Evolutionary conservation across 2,113 vertebrate genomes (phyloP).

Genomic region (Lathamus discolor): DNA sequence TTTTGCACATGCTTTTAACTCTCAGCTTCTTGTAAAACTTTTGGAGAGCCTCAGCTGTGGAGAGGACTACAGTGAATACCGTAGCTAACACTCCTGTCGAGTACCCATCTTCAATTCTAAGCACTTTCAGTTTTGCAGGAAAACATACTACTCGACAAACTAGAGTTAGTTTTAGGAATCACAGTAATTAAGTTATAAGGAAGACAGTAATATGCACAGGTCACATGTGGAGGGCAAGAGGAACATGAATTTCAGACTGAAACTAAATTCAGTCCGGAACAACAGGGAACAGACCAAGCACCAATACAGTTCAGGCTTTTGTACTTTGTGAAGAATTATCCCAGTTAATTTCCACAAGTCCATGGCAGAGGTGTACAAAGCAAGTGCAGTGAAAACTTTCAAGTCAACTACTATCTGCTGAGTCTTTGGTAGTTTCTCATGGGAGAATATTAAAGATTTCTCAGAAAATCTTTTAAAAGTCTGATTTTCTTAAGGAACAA

Average conservation of each 20-base stretch:
- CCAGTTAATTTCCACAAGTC: not conserved
- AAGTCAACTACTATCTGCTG: not conserved
- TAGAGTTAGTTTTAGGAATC: not conserved
- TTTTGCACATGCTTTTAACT: not conserved
- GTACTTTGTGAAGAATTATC: not conserved
- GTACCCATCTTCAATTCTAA: not conserved
- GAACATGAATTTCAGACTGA: not conserved
- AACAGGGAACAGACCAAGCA: not conserved
- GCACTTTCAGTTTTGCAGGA: not conserved
- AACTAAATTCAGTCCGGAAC: not conserved
- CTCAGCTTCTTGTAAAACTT: not conserved
- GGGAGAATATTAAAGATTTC: not conserved
- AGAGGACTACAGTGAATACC: not conserved
- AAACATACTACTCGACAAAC: not conserved
- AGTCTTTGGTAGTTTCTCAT: not conserved
- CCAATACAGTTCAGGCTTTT: not conserved
- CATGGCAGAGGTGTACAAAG: not conserved
- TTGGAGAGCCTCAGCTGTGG: not conserved
- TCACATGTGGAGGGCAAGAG: not conserved
- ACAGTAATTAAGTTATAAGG: not conserved
- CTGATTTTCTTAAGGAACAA: not conserved
- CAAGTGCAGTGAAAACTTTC: not conserved
- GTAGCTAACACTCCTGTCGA: not conserved
- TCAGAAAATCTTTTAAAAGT: not conserved
- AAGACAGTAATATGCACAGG: not conserved